Evolutionary conservation across 2,888 invertebrate species (phyloP).

Genomic region (Glyphotaelius pellucidus): DNA sequence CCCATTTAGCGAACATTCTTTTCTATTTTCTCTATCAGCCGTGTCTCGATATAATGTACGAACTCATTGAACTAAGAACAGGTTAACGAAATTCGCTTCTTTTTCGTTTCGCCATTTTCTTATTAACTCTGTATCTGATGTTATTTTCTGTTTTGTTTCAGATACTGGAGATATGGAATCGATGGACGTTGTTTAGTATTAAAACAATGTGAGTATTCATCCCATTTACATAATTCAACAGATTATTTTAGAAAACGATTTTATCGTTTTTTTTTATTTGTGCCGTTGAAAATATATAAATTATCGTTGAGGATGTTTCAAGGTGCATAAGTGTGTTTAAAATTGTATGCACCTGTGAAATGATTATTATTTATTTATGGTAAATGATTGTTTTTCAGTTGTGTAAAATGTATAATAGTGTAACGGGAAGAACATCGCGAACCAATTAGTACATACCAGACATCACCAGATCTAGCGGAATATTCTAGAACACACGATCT

Average conservation of each 20-base stretch:
- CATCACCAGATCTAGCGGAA: too few species aligned
- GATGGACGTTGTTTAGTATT: background rate
- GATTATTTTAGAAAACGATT: background rate
- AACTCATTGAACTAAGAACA: background rate
- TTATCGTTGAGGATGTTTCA: too few species aligned
- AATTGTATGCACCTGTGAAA: too few species aligned
- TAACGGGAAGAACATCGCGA: too few species aligned
- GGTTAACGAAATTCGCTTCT: conserved; percentile 4
- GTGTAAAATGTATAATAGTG: too few species aligned
- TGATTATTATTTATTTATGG: too few species aligned
- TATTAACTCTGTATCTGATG: background rate
- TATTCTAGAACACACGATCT: too few species aligned
- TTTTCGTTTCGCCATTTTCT: conserved; percentile 12
- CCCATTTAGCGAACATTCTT: conserved; percentile 44
- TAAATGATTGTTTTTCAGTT: too few species aligned
- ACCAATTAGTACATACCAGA: too few species aligned
- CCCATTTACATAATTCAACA: background rate
- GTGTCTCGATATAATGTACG: conserved; percentile 24
- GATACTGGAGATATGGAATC: conserved; percentile 8
- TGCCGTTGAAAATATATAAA: too few species aligned
- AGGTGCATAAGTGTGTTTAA: too few species aligned
- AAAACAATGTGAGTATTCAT: background rate
- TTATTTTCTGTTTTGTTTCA: conserved; percentile 27
- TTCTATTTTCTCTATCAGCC: conserved; percentile 22
- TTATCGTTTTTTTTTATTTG: too few species aligned